A percentile compares a stretch with the other conserved stretches of the same genome.
Evolutionary conservation across 2,113 vertebrate species (phyloP).

Genomic region (Ancistrus triradiatus): DNA sequence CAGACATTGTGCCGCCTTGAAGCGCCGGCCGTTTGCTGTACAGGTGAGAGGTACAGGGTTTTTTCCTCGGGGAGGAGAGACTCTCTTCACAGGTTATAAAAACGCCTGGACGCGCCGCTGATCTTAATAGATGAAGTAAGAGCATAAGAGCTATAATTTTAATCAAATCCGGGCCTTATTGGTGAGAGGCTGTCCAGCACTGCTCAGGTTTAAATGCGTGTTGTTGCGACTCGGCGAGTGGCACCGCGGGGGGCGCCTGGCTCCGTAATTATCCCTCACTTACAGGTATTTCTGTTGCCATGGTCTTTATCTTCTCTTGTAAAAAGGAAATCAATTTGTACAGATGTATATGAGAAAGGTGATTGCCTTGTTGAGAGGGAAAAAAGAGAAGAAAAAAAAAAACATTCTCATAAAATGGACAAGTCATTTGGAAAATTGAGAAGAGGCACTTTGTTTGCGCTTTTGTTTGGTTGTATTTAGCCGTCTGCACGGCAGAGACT

Average conservation of each 20-base stretch:
- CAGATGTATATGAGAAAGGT: conserved; percentile 66
- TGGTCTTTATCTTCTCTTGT: conserved; percentile 66
- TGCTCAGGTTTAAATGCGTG: conserved; percentile 66
- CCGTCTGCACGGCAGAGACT: conserved; percentile 18
- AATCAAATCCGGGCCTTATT: conserved; percentile 66
- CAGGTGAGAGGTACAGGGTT: no score
- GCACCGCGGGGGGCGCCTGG: conserved; percentile 61
- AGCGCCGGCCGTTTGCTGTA: no score
- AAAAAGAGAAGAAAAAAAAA: conserved; percentile 27
- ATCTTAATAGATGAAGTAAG: conserved; percentile 71
- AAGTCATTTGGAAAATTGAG: conserved; percentile 45
- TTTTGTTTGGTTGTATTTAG: conserved; percentile 44
- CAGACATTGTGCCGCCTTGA: no score
- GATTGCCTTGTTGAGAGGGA: conserved; percentile 40
- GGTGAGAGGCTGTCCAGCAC: conserved; percentile 55
- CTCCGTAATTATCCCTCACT: conserved; percentile 72
- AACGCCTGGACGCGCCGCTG: conserved; percentile 59
- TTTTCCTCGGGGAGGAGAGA: no score
- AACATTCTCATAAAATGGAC: conserved; percentile 44
- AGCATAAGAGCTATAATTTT: conserved; percentile 71
- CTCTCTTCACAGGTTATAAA: conserved; percentile 43
- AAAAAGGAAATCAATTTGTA: conserved; percentile 60
- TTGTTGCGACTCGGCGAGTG: conserved; percentile 64
- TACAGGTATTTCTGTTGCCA: conserved; percentile 74
- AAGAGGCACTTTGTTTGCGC: conserved; percentile 42